Conservation (phyloP, 2,888 invertebrate genomes). For the Caenorhabditis sp. region DNA sequence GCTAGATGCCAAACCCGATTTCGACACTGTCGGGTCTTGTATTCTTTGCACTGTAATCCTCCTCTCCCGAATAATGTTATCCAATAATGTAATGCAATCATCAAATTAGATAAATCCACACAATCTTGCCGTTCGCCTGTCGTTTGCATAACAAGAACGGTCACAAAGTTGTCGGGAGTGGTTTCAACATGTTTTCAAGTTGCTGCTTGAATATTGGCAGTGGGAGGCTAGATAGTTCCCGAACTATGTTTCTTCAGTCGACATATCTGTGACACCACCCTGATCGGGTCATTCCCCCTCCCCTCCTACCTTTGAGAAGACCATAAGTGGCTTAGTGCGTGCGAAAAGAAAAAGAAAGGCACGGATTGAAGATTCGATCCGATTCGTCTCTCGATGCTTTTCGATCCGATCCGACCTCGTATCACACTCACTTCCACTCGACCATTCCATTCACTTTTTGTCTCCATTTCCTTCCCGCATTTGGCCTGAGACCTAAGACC, state of each 20-base stretch:
- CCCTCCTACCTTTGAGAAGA: slow-evolving; percentile 25
- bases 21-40: slow-evolving; percentile 33
- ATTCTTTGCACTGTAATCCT: slow-evolving; percentile 62
- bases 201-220: background rate
- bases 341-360: background rate
- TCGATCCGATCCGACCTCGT: slow-evolving; percentile 41
- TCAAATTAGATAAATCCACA: slow-evolving; percentile 42
- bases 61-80: background rate
- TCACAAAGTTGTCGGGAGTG: slow-evolving; percentile 7
- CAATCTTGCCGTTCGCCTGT: slow-evolving; percentile 23
- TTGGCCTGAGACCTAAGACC: no score
- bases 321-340: slow-evolving; percentile 47
- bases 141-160: slow-evolving; percentile 58
- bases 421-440: slow-evolving; percentile 45
- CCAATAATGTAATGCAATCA: slow-evolving; percentile 60
- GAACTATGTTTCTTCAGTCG: background rate
- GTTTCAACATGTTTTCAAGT: background rate
- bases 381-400: slow-evolving; percentile 40
- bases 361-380: slow-evolving; percentile 16
- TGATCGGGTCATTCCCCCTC: no score
- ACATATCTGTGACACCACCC: slow-evolving; percentile 34
- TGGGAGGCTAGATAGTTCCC: background rate
- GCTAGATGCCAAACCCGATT: slow-evolving; percentile 34
- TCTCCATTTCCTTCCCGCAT: slow-evolving; percentile 5
- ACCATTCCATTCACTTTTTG: slow-evolving; percentile 50